Percentiles rank a stretch among this genome's conserved stretches.
These are phyloP conservation scores for Geotrypetes seraphini DNA, from an alignment of 2,797 vertebrate genomes.

Conservation along the genomic window DNA sequence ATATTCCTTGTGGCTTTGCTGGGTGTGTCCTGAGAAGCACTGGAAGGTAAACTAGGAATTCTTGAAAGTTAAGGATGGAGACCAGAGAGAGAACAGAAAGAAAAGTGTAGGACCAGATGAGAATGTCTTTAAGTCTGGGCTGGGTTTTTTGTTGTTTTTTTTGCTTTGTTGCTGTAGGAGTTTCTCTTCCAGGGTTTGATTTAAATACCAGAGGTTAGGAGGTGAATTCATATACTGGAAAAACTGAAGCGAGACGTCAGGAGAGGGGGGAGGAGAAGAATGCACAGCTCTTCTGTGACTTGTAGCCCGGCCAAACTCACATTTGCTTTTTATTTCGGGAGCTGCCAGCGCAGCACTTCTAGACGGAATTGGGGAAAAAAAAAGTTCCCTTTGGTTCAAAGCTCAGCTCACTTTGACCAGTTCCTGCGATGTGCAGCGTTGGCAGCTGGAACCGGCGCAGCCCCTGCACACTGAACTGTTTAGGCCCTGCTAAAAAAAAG, in stretches of 20 bases:
- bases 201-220: background rate
- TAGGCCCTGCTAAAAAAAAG: no score
- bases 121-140: no score
- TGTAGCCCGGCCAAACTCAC: slow-evolving; percentile 4
- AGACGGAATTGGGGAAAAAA: background rate
- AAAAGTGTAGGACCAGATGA: no score
- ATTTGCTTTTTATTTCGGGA: slow-evolving; percentile 20
- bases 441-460: background rate
- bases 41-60: no score
- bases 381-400: background rate
- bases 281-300: background rate
- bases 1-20: no score
- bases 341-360: slow-evolving; percentile 11
- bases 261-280: no score
- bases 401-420: background rate
- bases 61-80: no score
- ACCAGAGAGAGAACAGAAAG: no score
- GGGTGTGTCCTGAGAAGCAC: no score
- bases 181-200: background rate
- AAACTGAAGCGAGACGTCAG: background rate
- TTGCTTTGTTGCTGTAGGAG: no score
- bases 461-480: no score
- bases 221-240: background rate
- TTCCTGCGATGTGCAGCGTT: background rate
- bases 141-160: no score